Conservation (phyloP, 2,113 vertebrate species). For the Urocolius indicus region DNA sequence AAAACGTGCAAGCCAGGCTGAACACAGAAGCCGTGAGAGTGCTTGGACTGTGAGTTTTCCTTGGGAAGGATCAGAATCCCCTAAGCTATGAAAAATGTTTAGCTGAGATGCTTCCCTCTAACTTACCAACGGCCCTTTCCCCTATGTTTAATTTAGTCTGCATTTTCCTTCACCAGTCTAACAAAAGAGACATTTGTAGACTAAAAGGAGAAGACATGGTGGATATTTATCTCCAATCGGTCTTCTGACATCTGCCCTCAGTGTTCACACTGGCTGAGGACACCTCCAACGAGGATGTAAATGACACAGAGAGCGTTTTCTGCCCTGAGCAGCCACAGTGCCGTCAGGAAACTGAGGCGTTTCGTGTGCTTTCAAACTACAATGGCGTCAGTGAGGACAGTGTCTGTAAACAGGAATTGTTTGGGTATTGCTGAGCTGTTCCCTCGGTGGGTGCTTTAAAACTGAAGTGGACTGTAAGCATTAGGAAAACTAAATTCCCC, state of each 20-base stretch:
- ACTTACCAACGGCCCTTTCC: not conserved
- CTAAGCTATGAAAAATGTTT: not conserved
- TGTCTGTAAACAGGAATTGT: not conserved
- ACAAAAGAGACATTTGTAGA: not conserved
- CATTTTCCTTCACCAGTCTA: not conserved
- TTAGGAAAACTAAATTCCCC: not conserved
- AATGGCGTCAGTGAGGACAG: not conserved
- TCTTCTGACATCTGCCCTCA: not conserved
- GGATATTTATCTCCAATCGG: not conserved
- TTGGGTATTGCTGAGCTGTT: not conserved
- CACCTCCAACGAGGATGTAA: not conserved
- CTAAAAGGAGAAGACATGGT: not conserved
- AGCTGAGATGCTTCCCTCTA: not conserved
- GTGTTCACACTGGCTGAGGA: not conserved
- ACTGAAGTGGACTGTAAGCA: constrained; percentile 19
- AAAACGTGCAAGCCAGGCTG: not conserved
- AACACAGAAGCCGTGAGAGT: not conserved
- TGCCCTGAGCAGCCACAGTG: not conserved
- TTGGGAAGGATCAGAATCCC: not conserved
- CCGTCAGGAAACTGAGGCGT: not conserved
- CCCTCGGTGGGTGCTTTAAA: not conserved
- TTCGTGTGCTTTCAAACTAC: not conserved
- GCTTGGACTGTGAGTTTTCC: not conserved
- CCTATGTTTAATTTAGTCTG: not conserved
- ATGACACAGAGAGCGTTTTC: not conserved